Evolutionary conservation across 2,888 invertebrate species (phyloP).

Genomic region (Torymus tubicola): DNA sequence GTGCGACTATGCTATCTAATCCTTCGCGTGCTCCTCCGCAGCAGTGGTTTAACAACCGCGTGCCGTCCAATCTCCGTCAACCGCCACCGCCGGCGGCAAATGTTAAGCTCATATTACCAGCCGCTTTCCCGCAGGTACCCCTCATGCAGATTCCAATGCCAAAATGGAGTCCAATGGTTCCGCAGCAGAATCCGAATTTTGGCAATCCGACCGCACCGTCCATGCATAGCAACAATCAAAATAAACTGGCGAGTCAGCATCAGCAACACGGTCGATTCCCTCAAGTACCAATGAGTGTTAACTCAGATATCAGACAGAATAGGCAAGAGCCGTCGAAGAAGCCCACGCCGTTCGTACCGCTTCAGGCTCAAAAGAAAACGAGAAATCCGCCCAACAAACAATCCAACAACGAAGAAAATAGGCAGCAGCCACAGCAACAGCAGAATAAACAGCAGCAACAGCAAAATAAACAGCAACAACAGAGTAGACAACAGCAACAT

Average conservation of each 20-base stretch:
- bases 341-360: constrained; percentile 78
- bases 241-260: not conserved
- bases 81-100: constrained; percentile 18
- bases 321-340: constrained; percentile 60
- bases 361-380: constrained; percentile 78
- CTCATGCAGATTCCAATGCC: constrained; percentile 52
- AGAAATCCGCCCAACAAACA: constrained; percentile 58
- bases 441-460: constrained; percentile 16
- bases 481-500: constrained; percentile 7
- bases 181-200: constrained; percentile 60
- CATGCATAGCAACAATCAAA: too few species aligned
- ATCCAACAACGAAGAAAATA: not conserved
- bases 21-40: constrained; percentile 61
- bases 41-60: constrained; percentile 63
- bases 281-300: constrained; percentile 34
- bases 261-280: constrained; percentile 53
- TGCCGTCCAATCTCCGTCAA: constrained; percentile 23
- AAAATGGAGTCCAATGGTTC: constrained; percentile 48
- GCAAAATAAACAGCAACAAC: constrained; percentile 1
- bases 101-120: constrained; percentile 34
- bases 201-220: too few species aligned
- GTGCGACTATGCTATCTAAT: constrained; percentile 52
- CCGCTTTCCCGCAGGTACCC: constrained; percentile 42
- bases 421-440: constrained; percentile 21
- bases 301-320: constrained; percentile 16